phyloP scores from a whole-genome alignment of 1,140 invertebrate species.

The Tetraneura akinire region DNA sequence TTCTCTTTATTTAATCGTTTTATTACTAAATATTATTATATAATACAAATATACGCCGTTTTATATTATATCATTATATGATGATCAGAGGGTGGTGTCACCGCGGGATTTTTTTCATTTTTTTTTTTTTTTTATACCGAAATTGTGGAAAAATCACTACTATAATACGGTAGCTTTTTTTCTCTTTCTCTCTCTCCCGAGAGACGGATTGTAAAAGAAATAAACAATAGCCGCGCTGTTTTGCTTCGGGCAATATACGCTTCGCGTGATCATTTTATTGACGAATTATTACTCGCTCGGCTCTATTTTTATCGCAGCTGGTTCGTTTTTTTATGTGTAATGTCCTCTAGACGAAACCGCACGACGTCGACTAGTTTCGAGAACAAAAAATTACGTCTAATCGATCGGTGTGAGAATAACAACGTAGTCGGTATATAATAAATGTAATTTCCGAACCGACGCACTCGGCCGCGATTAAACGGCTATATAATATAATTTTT shows the following conservation, averaged over 20 bases:
- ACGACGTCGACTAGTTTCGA: neutral
- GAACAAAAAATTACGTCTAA: slow-evolving; percentile 4
- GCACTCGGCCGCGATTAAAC: slow-evolving; percentile 14
- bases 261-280: slow-evolving; percentile 3
- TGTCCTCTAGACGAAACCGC: slow-evolving; percentile 9
- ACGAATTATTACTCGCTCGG: slow-evolving; percentile 4
- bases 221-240: slow-evolving; percentile 12
- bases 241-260: slow-evolving; percentile 13
- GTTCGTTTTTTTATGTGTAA: neutral
- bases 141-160: slow-evolving; percentile 21
- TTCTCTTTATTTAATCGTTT: neutral
- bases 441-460: neutral
- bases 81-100: neutral
- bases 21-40: neutral
- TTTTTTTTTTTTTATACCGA: slow-evolving; percentile 31
- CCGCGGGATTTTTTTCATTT: neutral
- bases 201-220: slow-evolving; percentile 10
- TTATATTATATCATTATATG: neutral
- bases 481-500: too few relatives aligned
- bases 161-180: neutral
- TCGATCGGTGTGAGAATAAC: slow-evolving; percentile 15
- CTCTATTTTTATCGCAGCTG: slow-evolving; percentile 26
- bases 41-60: neutral
- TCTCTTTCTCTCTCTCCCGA: too few relatives aligned
- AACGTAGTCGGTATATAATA: too few relatives aligned